A percentile compares a stretch with the other conserved stretches of the same genome.
These are phyloP conservation scores for Rousettus madagascariensis DNA, from an alignment of 2,797 vertebrate species.

Conservation along the genomic window DNA sequence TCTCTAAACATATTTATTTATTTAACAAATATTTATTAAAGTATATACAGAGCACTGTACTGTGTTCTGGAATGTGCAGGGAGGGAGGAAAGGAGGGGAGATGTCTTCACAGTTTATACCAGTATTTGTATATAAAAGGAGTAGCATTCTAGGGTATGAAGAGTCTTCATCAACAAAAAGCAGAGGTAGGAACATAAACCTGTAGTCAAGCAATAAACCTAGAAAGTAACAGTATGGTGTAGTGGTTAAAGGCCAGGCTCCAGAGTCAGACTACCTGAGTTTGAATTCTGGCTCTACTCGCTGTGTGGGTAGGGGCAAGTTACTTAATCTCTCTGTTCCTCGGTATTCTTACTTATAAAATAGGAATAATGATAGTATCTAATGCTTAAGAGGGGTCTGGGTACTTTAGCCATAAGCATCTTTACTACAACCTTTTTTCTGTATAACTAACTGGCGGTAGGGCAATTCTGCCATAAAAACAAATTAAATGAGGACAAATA, in stretches of 20 bases:
- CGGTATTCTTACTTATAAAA: neutral
- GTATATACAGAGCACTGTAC: neutral
- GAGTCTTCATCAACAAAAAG: neutral
- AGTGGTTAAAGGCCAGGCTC: neutral
- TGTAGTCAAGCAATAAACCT: neutral
- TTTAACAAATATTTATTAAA: neutral
- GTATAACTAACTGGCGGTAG: neutral
- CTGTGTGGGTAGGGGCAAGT: neutral
- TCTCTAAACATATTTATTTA: neutral
- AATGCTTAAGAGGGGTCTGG: neutral
- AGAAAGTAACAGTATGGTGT: neutral
- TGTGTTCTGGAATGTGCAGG: neutral
- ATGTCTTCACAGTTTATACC: neutral
- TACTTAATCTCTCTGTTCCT: neutral
- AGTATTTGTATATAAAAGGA: neutral
- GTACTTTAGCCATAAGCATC: neutral
- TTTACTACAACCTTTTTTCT: neutral
- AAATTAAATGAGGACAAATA: neutral
- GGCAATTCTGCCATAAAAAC: neutral
- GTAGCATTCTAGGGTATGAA: neutral
- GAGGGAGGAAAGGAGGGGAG: rapidly evolving
- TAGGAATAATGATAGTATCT: neutral
- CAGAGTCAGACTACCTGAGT: too few species aligned
- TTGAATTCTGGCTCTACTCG: neutral
- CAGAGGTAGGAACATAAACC: neutral